A percentile compares a stretch with the other conserved stretches of the same genome.
Conservation (phyloP, 1,140 invertebrate genomes). For the Choristoneura fumiferana region DNA sequence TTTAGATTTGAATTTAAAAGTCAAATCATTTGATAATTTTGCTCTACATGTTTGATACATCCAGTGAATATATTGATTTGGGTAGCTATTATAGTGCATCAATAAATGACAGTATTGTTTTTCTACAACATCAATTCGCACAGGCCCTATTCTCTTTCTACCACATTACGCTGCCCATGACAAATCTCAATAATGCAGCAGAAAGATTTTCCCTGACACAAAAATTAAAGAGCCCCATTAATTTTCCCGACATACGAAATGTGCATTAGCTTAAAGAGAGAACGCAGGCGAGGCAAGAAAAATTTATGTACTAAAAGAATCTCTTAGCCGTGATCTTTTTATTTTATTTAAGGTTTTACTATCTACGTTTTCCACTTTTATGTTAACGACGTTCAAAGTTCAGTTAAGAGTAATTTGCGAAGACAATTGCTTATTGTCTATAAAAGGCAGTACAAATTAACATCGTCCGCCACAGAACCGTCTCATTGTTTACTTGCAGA, state of each 20-base stretch:
- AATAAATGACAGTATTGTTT: too few species aligned
- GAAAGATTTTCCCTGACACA: background rate
- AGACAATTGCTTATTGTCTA: conserved; percentile 14
- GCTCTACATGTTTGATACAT: too few species aligned
- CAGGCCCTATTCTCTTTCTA: too few species aligned
- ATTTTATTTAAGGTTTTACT: background rate
- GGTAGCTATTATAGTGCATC: too few species aligned
- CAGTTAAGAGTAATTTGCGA: background rate
- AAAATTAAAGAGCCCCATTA: conserved; percentile 15
- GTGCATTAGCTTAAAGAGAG: conserved; percentile 11
- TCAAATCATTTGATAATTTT: too few species aligned
- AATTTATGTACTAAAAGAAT: conserved; percentile 11
- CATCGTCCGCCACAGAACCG: background rate
- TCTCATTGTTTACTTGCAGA: conserved; percentile 8
- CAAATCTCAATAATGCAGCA: conserved; percentile 14
- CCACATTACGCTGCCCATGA: background rate
- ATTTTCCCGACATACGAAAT: conserved; percentile 11
- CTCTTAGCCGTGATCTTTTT: background rate
- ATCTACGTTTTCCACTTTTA: background rate
- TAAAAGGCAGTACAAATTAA: background rate
- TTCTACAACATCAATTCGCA: too few species aligned
- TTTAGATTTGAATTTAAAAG: too few species aligned
- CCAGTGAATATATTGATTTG: too few species aligned
- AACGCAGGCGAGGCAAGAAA: background rate
- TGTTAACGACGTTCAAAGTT: background rate